These are phyloP conservation scores for Holothuria scabra DNA, from an alignment of 53 echinoderm and acorn worm genomes.

Conservation along the genomic window DNA sequence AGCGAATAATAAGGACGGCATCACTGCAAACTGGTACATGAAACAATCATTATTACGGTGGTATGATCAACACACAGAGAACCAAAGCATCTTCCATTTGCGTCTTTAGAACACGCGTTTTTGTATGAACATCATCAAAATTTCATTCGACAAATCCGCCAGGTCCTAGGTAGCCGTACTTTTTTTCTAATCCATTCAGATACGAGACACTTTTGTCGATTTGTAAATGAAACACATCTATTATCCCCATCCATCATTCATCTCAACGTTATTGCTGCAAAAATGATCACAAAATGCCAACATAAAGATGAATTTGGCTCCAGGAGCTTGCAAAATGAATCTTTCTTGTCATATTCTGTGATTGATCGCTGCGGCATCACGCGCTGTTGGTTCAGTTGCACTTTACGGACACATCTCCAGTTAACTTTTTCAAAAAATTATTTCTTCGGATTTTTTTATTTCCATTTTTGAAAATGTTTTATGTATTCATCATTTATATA, in stretches of 20 bases:
- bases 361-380: constrained; percentile 19
- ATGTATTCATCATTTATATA: too few relatives aligned
- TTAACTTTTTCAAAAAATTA: background rate
- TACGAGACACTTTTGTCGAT: constrained; percentile 37
- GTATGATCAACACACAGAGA: too few relatives aligned
- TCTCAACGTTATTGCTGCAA: constrained; percentile 43
- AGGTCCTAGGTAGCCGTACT: constrained; percentile 27
- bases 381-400: constrained; percentile 13
- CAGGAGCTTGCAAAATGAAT: constrained; percentile 45
- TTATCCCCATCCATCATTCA: constrained; percentile 39
- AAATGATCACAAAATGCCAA: constrained; percentile 49
- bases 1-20: too few relatives aligned
- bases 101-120: too few relatives aligned
- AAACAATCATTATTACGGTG: too few relatives aligned
- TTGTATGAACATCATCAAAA: too few relatives aligned
- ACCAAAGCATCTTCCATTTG: too few relatives aligned
- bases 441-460: constrained; percentile 4
- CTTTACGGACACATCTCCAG: constrained; percentile 14
- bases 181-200: constrained; percentile 27
- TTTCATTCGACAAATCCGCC: too few relatives aligned
- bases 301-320: constrained; percentile 37
- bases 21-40: too few relatives aligned
- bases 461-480: background rate
- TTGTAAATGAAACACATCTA: constrained; percentile 49
- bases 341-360: constrained; percentile 20